Percentiles rank a stretch among this genome's conserved stretches.
phyloP scores from a whole-genome alignment of 30 jellyfish, hydroid and myxozoan genomes.

The Turritopsis rubra region DNA sequence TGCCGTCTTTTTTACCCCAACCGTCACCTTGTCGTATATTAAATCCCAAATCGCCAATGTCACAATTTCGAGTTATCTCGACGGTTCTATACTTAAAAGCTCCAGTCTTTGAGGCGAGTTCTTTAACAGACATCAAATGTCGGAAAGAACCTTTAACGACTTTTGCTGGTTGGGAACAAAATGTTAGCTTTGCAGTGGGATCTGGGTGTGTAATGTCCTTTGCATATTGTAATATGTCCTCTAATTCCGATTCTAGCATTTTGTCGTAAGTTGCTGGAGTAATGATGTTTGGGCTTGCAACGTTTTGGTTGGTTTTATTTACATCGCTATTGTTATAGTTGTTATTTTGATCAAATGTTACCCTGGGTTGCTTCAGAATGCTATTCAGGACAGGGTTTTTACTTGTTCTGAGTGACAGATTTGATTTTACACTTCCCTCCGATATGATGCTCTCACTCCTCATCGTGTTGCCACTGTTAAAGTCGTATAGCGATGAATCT shows the following conservation, averaged over 20 bases:
- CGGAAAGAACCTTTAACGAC: conserved; percentile 80
- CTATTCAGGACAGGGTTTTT: not conserved
- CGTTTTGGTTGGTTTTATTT: conserved; percentile 22
- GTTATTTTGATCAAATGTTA: not conserved
- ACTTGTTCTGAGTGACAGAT: not conserved
- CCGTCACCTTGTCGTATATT: conserved; percentile 94
- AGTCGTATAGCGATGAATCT: conserved; percentile 8
- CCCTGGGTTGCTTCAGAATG: not conserved
- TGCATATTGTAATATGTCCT: conserved; percentile 78
- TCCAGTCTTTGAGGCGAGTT: conserved; percentile 66
- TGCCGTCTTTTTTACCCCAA: conserved; percentile 84
- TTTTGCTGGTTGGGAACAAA: conserved; percentile 74
- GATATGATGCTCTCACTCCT: not conserved
- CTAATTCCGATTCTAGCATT: conserved; percentile 68
- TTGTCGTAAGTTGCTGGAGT: conserved; percentile 75
- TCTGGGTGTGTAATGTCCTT: conserved; percentile 78
- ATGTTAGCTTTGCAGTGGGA: conserved; percentile 66
- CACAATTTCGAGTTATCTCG: conserved; percentile 59
- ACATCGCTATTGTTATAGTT: not conserved
- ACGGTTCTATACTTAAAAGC: conserved; percentile 80
- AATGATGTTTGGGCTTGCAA: conserved; percentile 23
- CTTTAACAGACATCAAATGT: conserved; percentile 67
- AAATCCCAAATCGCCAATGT: conserved; percentile 70
- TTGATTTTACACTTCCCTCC: not conserved
- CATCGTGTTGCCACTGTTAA: not conserved